phyloP scores from a whole-genome alignment of 2,888 invertebrate species.

The Drosophila yooni region DNA sequence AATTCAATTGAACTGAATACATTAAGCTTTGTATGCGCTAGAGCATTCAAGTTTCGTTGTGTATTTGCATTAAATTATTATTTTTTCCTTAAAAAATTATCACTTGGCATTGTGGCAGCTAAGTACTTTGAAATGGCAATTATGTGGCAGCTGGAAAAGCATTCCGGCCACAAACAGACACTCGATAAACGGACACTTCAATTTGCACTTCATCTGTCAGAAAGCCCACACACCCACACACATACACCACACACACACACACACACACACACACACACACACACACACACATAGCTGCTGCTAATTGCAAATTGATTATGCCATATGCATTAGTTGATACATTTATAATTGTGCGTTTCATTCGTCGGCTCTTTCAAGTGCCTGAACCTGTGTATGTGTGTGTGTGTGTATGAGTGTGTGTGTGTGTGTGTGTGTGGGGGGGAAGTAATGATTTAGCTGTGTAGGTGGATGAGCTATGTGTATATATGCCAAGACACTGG shows the following conservation, averaged over 20 bases:
- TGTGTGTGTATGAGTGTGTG: too few relatives aligned
- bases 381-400: not conserved
- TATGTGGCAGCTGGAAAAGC: constrained; percentile 66
- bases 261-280: not conserved
- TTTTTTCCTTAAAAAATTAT: constrained; percentile 29
- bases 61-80: not conserved
- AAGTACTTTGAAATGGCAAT: constrained; percentile 66
- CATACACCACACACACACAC: not conserved
- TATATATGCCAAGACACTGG: constrained; percentile 8
- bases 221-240: constrained; percentile 4
- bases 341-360: constrained; percentile 70
- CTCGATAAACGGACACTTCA: constrained; percentile 55
- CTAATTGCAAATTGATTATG: constrained; percentile 75
- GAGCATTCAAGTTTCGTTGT: constrained; percentile 9
- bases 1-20: not conserved
- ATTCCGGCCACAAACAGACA: constrained; percentile 32
- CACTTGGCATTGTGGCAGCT: constrained; percentile 55
- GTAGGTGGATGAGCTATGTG: not conserved
- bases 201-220: constrained; percentile 71
- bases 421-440: not conserved
- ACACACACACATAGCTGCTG: constrained; percentile 11
- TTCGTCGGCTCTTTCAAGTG: constrained; percentile 60
- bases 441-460: constrained; percentile 41
- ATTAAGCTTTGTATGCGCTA: not conserved
- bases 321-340: constrained; percentile 74